Evolutionary conservation across 1,140 invertebrate species (phyloP).

Genomic region (Philotrypesis tridentata): DNA sequence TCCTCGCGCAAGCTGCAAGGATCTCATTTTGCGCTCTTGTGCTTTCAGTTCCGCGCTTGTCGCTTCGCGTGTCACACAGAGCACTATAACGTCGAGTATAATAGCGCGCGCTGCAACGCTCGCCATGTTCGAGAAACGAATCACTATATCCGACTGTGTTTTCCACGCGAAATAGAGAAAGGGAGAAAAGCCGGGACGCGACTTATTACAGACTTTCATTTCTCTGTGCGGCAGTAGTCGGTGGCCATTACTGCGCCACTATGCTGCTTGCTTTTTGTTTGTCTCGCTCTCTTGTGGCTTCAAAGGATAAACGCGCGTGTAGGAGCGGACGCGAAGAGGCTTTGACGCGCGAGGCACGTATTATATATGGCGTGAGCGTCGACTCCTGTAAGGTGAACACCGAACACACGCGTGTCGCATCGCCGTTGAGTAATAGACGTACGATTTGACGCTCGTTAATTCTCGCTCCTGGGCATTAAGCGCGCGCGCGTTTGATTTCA

Average conservation of each 20-base stretch:
- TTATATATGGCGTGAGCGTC: too few relatives aligned
- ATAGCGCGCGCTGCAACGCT: neutral
- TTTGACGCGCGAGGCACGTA: neutral
- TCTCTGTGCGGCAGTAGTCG: neutral
- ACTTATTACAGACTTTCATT: slow-evolving; percentile 1
- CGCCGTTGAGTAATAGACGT: slow-evolving; percentile 4
- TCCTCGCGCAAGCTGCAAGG: neutral
- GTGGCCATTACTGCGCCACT: too few relatives aligned
- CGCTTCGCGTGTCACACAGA: neutral
- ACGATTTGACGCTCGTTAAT: slow-evolving; percentile 28
- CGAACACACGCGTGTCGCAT: neutral
- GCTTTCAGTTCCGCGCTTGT: neutral
- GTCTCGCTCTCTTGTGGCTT: neutral
- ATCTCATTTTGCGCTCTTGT: slow-evolving; percentile 16
- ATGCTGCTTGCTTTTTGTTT: neutral
- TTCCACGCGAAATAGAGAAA: neutral
- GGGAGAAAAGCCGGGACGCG: neutral
- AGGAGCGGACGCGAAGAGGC: neutral
- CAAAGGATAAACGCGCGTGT: neutral
- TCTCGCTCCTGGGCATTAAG: neutral
- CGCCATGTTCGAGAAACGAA: neutral
- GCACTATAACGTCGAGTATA: neutral
- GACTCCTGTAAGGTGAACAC: neutral
- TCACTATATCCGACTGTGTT: neutral
- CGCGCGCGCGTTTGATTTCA: neutral